A percentile compares a stretch with the other conserved stretches of the same genome.
These are phyloP conservation scores for Hartigia nigra DNA, from an alignment of 2,888 invertebrate genomes.

Conservation along the genomic window DNA sequence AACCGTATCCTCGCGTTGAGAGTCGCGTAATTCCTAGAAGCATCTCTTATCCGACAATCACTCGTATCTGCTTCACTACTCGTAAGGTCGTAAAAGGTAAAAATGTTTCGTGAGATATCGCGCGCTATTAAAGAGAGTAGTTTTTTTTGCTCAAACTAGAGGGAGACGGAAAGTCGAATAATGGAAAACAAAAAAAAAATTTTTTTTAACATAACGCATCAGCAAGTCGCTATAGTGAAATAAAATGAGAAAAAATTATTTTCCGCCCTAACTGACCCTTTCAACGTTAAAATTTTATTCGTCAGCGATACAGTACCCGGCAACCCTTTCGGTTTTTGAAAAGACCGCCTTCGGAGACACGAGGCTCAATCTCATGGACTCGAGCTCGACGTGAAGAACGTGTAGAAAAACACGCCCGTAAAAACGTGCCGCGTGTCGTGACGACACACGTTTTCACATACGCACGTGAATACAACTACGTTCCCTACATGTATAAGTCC, in stretches of 20 bases:
- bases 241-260: background rate
- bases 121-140: background rate
- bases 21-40: background rate
- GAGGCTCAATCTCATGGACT: constrained; percentile 38
- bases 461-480: background rate
- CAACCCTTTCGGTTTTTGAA: background rate
- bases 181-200: background rate
- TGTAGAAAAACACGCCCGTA: background rate
- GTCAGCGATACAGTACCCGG: background rate
- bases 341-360: constrained; percentile 39
- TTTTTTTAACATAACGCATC: background rate
- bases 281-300: background rate
- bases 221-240: background rate
- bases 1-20: background rate
- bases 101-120: background rate
- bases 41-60: background rate
- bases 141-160: background rate
- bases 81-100: background rate
- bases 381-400: constrained; percentile 30
- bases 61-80: background rate
- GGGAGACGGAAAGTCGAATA: background rate
- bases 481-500: background rate
- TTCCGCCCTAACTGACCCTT: background rate
- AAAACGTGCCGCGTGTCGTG: background rate
- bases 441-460: background rate